Evolutionary conservation across 2,888 invertebrate genomes (phyloP).

Genomic region (Dolomedes plantarius): DNA sequence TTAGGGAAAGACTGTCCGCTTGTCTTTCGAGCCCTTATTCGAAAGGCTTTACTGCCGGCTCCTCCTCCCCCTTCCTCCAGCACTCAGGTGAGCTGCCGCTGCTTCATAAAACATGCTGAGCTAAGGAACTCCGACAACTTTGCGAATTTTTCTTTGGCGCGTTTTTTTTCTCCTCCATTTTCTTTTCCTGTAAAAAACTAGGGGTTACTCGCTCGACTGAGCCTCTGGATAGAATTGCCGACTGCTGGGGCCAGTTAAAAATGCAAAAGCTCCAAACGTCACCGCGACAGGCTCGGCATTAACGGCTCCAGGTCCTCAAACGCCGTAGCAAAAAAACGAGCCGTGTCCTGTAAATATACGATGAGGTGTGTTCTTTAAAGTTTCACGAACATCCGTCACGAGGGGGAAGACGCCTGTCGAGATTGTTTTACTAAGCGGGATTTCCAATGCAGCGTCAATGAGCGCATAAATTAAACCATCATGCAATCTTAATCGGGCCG

Average conservation of each 20-base stretch:
- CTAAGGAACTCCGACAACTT: constrained; percentile 49
- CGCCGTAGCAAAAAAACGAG: constrained; percentile 23
- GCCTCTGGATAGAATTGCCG: constrained; percentile 13
- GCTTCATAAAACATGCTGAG: constrained; percentile 65
- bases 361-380: constrained; percentile 65
- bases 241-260: constrained; percentile 46
- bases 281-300: constrained; percentile 50
- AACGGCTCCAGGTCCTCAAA: constrained; percentile 54
- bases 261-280: constrained; percentile 68
- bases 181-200: constrained; percentile 49
- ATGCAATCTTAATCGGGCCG: constrained; percentile 38
- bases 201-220: constrained; percentile 59
- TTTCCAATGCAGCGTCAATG: constrained; percentile 26
- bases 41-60: constrained; percentile 49
- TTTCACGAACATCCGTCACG: constrained; percentile 60
- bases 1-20: constrained; percentile 62
- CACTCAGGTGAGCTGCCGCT: constrained; percentile 56
- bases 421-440: constrained; percentile 36
- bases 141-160: constrained; percentile 33
- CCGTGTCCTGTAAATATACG: constrained; percentile 52
- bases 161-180: constrained; percentile 19
- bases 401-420: constrained; percentile 30
- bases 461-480: constrained; percentile 47
- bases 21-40: constrained; percentile 58
- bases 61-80: constrained; percentile 19